These are phyloP conservation scores for Forbesichthys papilliferus DNA, from an alignment of 2,113 vertebrate genomes.

Conservation along the genomic window DNA sequence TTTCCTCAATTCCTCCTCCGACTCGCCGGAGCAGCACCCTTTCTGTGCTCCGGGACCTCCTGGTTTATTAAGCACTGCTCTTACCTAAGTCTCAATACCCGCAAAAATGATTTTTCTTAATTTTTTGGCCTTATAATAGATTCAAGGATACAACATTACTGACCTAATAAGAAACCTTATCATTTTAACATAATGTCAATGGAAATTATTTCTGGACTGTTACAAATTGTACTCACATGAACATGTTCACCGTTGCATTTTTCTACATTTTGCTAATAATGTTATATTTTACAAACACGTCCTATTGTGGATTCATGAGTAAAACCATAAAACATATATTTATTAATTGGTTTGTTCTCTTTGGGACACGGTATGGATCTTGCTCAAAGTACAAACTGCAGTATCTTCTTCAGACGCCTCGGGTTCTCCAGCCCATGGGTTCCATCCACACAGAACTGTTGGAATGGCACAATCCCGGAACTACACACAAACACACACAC, in stretches of 20 bases:
- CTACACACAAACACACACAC: conserved; percentile 36
- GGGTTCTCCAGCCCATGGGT: conserved; percentile 43
- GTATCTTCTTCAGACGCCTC: conserved; percentile 47
- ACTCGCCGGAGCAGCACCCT: too few species aligned
- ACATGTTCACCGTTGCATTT: too few species aligned
- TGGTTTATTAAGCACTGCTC: conserved; percentile 8
- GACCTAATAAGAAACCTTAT: background rate
- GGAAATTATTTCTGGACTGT: background rate
- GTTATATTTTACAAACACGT: too few species aligned
- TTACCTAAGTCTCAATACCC: background rate
- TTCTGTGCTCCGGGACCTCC: too few species aligned
- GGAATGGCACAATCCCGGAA: conserved; percentile 54
- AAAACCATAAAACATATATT: background rate
- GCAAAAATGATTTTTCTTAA: background rate
- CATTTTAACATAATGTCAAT: background rate
- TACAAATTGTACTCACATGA: too few species aligned
- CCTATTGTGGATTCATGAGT: too few species aligned
- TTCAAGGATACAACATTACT: background rate
- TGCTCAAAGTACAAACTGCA: conserved; percentile 31
- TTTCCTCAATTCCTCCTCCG: too few species aligned
- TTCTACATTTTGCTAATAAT: too few species aligned
- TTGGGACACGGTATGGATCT: conserved; percentile 44
- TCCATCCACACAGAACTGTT: conserved; percentile 61
- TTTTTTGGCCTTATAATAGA: background rate
- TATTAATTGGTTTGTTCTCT: conserved; percentile 41